Conservation (phyloP, 2,888 invertebrate species). For the Amorpha juglandis region DNA sequence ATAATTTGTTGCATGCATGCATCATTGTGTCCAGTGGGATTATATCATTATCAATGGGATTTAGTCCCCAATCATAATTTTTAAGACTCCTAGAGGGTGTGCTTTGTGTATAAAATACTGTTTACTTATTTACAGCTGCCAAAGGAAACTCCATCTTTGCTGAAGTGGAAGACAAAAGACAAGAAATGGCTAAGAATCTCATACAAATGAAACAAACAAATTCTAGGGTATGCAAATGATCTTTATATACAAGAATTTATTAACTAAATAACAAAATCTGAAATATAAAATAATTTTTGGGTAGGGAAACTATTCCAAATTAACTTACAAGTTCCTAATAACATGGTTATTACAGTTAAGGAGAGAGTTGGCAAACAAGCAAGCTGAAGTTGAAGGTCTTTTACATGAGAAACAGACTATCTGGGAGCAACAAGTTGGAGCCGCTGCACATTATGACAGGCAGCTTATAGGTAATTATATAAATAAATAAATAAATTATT, state of each 20-base stretch:
- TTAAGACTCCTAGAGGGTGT: too few relatives aligned
- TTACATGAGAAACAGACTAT: constrained; percentile 76
- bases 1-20: too few relatives aligned
- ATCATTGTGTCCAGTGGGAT: too few relatives aligned
- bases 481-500: too few relatives aligned
- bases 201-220: constrained; percentile 85
- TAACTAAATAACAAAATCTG: too few relatives aligned
- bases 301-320: too few relatives aligned
- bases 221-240: constrained; percentile 63
- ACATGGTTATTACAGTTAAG: constrained; percentile 59
- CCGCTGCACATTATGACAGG: constrained; percentile 69
- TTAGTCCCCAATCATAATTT: too few relatives aligned
- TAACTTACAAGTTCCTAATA: too few relatives aligned
- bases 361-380: constrained; percentile 74
- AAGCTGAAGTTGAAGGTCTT: constrained; percentile 72
- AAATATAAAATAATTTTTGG: too few relatives aligned
- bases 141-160: constrained; percentile 87
- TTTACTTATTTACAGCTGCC: constrained; percentile 67
- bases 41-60: too few relatives aligned
- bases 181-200: constrained; percentile 85
- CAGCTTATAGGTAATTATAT: constrained; percentile 73
- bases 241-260: too few relatives aligned
- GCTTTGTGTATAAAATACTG: too few relatives aligned
- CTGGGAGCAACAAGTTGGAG: constrained; percentile 78
- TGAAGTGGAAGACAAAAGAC: constrained; percentile 87